These are phyloP conservation scores for Elymnias hypermnestra DNA, from an alignment of 1,140 invertebrate genomes.

Conservation along the genomic window DNA sequence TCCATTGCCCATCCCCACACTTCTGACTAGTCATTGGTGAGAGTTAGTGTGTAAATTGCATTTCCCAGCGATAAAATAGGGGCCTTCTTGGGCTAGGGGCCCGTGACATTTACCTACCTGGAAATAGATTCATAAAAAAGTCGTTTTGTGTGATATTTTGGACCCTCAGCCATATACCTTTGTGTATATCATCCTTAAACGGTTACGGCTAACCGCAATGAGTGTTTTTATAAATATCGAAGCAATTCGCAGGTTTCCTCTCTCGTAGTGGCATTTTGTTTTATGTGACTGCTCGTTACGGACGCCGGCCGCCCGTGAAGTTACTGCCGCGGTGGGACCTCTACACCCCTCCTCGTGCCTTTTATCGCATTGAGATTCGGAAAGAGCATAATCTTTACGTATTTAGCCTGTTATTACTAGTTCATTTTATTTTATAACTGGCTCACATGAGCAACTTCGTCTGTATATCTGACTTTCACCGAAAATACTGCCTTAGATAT, in stretches of 20 bases:
- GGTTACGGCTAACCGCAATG: conserved; percentile 17
- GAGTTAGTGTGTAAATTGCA: no score
- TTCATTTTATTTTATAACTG: no score
- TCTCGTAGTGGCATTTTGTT: conserved; percentile 69
- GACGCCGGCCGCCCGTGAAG: conserved; percentile 66
- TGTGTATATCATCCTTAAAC: conserved; percentile 8
- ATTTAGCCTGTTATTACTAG: no score
- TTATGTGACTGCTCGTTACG: conserved; percentile 71
- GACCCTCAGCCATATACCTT: not conserved
- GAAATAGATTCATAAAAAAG: no score
- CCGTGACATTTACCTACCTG: no score
- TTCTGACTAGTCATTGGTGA: no score
- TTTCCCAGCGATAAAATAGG: no score
- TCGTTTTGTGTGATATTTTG: conserved; percentile 1
- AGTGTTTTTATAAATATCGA: conserved; percentile 29
- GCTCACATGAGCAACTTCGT: no score
- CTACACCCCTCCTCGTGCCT: conserved; percentile 26
- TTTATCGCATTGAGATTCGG: conserved; percentile 17
- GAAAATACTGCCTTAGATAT: no score
- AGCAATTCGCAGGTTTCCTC: conserved; percentile 43
- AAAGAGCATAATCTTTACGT: conserved; percentile 24
- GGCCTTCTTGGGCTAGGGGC: no score
- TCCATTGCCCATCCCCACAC: no score
- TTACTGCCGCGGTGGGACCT: conserved; percentile 58
- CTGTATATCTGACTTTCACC: no score